phyloP scores from a whole-genome alignment of 2,888 invertebrate species.

The Macrophya alboannulata region DNA sequence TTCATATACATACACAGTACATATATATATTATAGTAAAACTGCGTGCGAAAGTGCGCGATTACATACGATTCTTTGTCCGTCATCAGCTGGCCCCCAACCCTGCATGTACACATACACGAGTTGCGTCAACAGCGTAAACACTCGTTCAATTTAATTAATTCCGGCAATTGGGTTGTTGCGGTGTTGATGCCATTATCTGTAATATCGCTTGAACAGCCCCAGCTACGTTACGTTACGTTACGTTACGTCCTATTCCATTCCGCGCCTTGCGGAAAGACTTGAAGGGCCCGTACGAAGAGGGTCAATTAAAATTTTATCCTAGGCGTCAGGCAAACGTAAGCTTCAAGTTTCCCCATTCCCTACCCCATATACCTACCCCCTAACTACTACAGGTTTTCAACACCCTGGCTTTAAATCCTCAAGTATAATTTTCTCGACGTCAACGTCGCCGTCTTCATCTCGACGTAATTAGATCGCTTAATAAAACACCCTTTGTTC shows the following conservation, averaged over 20 bases:
- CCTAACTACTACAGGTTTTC: not conserved
- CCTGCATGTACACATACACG: not conserved
- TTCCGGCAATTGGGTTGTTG: slow-evolving; percentile 30
- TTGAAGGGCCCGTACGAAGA: not conserved
- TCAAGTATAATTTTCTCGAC: slow-evolving; percentile 24
- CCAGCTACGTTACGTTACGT: too few species aligned
- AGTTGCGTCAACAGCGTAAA: slow-evolving; percentile 38
- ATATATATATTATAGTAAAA: not conserved
- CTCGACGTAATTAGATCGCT: slow-evolving; percentile 45
- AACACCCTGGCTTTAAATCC: slow-evolving; percentile 26
- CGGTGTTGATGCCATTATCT: slow-evolving; percentile 26
- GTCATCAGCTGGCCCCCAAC: not conserved
- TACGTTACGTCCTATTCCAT: too few species aligned
- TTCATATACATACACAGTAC: too few species aligned
- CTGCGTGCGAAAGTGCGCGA: not conserved
- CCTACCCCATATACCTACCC: not conserved
- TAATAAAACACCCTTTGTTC: slow-evolving; percentile 48
- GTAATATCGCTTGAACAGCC: not conserved
- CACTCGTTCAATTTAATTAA: slow-evolving; percentile 41
- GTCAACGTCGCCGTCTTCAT: slow-evolving; percentile 35
- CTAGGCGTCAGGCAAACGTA: not conserved
- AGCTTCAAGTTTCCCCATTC: not conserved
- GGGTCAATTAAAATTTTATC: slow-evolving; percentile 27
- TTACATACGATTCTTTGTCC: not conserved
- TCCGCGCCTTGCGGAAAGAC: not conserved